Evolutionary conservation across 2,888 invertebrate genomes (phyloP).

Genomic region (Protophormia terraenovae): DNA sequence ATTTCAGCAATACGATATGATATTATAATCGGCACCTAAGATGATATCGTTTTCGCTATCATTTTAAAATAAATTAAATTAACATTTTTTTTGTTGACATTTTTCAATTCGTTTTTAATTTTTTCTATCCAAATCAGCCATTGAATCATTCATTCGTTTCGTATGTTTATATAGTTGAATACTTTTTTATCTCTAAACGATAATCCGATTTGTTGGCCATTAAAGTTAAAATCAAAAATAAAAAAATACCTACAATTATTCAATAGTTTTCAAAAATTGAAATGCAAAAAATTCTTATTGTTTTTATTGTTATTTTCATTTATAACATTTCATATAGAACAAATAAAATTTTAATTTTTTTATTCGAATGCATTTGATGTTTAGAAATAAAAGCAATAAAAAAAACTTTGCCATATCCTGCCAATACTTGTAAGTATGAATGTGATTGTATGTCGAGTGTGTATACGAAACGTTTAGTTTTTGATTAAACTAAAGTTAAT

Average conservation of each 20-base stretch:
- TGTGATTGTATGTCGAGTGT: not conserved
- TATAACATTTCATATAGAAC: conserved; percentile 1
- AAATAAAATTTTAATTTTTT: not conserved
- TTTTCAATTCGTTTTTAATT: no score
- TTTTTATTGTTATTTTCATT: conserved; percentile 35
- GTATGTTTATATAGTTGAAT: conserved; percentile 31
- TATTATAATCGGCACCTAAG: no score
- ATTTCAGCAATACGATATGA: no score
- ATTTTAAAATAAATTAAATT: no score
- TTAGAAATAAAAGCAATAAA: not conserved
- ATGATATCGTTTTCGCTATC: no score
- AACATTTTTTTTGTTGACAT: no score
- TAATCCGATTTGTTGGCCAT: conserved; percentile 65
- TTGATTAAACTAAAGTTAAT: conserved; percentile 57
- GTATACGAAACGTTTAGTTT: conserved; percentile 31
- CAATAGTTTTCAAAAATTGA: conserved; percentile 25
- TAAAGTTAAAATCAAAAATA: conserved; percentile 39
- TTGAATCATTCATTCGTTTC: conserved; percentile 20
- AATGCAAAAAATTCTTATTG: conserved; percentile 36
- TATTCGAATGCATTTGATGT: not conserved
- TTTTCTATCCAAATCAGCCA: not conserved
- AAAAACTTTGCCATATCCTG: not conserved
- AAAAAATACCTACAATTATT: not conserved
- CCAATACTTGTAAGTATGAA: not conserved
- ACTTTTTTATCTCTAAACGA: conserved; percentile 46